A percentile compares a stretch with the other conserved stretches of the same genome.
These are phyloP conservation scores for Sturnira hondurensis DNA, from an alignment of 2,113 vertebrate genomes.

Conservation along the genomic window DNA sequence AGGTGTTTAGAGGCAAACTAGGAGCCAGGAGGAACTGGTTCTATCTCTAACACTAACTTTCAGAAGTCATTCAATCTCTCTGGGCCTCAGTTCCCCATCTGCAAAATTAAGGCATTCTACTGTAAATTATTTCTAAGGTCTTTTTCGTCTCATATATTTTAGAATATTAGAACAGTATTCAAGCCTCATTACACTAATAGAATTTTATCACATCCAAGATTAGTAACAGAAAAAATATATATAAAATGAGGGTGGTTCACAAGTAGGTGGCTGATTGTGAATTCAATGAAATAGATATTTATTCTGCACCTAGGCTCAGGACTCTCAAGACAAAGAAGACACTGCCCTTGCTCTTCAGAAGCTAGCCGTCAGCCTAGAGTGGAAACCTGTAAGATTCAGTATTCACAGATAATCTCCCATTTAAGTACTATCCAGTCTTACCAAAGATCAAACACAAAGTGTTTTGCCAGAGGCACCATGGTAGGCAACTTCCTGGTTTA, in stretches of 20 bases:
- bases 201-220: slow-evolving; percentile 23
- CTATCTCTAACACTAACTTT: not conserved
- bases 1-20: not conserved
- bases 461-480: not conserved
- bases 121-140: not conserved
- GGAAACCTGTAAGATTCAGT: not conserved
- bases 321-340: not conserved
- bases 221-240: not conserved
- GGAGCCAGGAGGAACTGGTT: not conserved
- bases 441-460: not conserved
- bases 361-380: not conserved
- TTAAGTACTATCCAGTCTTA: not conserved
- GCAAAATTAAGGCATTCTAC: not conserved
- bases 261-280: not conserved
- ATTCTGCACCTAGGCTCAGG: not conserved
- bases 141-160: not conserved
- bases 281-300: not conserved
- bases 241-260: not conserved
- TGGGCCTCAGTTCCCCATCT: not conserved
- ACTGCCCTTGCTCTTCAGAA: not conserved
- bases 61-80: not conserved
- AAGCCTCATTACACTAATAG: not conserved
- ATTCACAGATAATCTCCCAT: not conserved
- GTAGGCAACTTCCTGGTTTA: not conserved
- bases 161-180: not conserved